Conservation (phyloP, 2,797 vertebrate genomes). For the Pyrrhura leucotis region DNA sequence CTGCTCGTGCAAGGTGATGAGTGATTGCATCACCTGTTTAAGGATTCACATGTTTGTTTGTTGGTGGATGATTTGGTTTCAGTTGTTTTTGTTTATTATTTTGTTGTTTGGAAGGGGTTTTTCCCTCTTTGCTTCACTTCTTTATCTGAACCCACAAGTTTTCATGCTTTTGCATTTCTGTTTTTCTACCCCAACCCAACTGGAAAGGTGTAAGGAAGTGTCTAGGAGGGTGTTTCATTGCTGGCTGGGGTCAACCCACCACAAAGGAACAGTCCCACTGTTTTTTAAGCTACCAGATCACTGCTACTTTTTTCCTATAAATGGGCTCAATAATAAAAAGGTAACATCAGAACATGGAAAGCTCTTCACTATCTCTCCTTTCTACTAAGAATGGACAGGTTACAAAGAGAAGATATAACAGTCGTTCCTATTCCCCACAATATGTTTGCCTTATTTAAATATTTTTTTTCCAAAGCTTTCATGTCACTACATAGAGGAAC, state of each 20-base stretch:
- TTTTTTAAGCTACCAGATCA: not conserved
- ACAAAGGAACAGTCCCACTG: not conserved
- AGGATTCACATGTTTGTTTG: not conserved
- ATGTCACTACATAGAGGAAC: not conserved
- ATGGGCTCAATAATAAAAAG: not conserved
- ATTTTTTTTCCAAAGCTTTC: not conserved
- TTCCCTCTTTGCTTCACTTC: not conserved
- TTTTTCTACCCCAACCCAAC: not conserved
- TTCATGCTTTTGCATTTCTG: not conserved
- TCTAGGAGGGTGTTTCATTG: not conserved
- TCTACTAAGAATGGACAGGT: not conserved
- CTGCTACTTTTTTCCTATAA: not conserved
- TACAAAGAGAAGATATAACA: not conserved
- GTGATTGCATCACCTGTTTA: not conserved
- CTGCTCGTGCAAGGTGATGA: not conserved
- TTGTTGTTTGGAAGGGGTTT: not conserved
- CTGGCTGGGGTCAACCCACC: not conserved
- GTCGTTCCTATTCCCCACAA: not conserved
- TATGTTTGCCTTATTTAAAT: not conserved
- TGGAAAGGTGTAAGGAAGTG: not conserved
- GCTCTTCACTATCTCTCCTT: not conserved
- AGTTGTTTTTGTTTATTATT: not conserved
- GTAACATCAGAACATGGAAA: not conserved
- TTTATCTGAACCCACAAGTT: not conserved
- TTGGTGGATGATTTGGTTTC: accelerated